Conservation (phyloP, 2,888 invertebrate species). For the Eupithecia dodoneata region DNA sequence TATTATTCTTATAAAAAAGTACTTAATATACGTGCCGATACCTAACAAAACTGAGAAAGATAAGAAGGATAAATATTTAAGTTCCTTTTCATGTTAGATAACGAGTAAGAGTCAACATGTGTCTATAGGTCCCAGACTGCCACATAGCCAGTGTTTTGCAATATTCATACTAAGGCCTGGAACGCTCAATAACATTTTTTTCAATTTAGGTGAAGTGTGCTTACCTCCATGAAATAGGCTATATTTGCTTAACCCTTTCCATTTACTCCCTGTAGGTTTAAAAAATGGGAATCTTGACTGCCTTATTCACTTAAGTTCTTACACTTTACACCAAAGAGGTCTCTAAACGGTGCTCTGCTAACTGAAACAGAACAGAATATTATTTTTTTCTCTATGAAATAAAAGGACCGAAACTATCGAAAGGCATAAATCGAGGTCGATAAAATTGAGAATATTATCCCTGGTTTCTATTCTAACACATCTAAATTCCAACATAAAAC, state of each 20-base stretch:
- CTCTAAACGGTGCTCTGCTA: slow-evolving; percentile 34
- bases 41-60: neutral
- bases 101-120: neutral
- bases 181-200: neutral
- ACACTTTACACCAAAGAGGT: slow-evolving; percentile 31
- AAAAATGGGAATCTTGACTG: slow-evolving; percentile 25
- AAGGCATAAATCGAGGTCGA: neutral
- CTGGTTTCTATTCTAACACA: neutral
- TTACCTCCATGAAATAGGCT: slow-evolving; percentile 5
- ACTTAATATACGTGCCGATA: neutral
- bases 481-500: neutral
- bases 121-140: neutral
- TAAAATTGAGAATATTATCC: neutral
- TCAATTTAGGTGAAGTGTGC: slow-evolving; percentile 2
- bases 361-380: slow-evolving; percentile 26
- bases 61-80: neutral
- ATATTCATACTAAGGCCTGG: neutral
- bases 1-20: no score
- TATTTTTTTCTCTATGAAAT: slow-evolving; percentile 34
- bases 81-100: neutral
- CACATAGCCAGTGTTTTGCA: neutral
- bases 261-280: slow-evolving; percentile 14
- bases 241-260: slow-evolving; percentile 10
- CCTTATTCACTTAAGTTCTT: slow-evolving; percentile 30
- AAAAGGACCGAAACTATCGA: slow-evolving; percentile 24